These are phyloP conservation scores for Rhinoptilus africanus DNA, from an alignment of 2,113 vertebrate genomes.

Conservation along the genomic window DNA sequence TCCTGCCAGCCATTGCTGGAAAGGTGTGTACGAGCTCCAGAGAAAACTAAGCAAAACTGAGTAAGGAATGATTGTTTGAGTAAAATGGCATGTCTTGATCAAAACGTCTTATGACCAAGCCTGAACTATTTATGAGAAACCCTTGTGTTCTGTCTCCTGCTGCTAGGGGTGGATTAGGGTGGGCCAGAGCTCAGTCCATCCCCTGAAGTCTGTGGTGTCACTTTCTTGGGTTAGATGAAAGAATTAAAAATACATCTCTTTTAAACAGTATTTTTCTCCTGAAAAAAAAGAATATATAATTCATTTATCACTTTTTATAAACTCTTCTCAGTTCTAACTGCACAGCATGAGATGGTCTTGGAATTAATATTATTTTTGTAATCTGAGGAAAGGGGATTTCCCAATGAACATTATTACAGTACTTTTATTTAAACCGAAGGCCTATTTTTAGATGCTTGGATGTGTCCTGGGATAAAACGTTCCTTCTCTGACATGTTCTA, in stretches of 20 bases:
- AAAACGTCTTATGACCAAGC: background rate
- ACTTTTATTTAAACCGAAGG: slow-evolving; percentile 21
- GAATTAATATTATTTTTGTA: background rate
- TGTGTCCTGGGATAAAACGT: slow-evolving; percentile 30
- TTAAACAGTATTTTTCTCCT: background rate
- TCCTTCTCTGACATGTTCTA: slow-evolving; percentile 40
- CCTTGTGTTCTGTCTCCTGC: background rate
- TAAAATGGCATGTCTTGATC: background rate
- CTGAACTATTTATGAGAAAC: background rate
- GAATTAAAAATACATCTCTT: background rate
- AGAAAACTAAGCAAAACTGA: background rate
- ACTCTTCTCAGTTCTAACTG: background rate
- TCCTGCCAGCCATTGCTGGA: background rate
- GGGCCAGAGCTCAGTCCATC: background rate
- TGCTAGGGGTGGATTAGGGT: background rate
- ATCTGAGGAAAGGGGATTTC: slow-evolving; percentile 41
- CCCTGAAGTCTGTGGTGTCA: background rate
- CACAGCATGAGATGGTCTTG: background rate
- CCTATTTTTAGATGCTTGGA: slow-evolving; percentile 54
- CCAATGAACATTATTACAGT: background rate
- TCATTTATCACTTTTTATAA: background rate
- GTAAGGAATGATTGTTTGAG: background rate
- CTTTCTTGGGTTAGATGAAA: background rate
- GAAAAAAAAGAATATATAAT: background rate
- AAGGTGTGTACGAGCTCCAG: background rate